These are phyloP conservation scores for Conomelus anceps DNA, from an alignment of 2,888 invertebrate genomes.

Conservation along the genomic window DNA sequence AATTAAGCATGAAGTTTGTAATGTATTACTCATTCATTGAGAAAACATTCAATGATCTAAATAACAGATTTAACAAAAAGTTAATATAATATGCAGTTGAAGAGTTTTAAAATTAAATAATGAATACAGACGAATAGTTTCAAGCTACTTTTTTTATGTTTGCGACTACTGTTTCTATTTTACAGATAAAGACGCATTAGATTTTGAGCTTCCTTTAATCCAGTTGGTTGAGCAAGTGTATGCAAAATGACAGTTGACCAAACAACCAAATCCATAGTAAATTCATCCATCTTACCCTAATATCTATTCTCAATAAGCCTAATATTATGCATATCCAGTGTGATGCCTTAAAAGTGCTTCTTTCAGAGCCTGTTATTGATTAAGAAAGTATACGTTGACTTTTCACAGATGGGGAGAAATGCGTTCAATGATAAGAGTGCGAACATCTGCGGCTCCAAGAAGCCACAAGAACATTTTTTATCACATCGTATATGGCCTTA, in stretches of 20 bases:
- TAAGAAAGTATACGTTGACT: neutral
- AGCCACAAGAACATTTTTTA: neutral
- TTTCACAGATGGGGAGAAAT: neutral
- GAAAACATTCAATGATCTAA: no score
- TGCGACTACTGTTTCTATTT: no score
- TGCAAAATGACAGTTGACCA: neutral
- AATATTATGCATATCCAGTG: neutral
- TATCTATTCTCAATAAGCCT: neutral
- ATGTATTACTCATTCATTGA: no score
- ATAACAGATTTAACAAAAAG: no score
- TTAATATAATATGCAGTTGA: no score
- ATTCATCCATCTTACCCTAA: neutral
- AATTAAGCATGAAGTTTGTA: no score
- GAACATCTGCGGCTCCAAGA: neutral
- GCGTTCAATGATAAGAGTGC: neutral
- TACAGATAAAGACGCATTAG: no score
- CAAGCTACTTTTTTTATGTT: no score
- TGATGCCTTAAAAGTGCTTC: neutral
- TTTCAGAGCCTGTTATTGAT: neutral
- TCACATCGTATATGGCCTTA: neutral
- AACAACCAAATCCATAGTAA: neutral
- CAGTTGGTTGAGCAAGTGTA: no score
- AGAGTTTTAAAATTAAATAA: no score
- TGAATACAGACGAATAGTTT: no score
- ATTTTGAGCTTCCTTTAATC: no score